These are phyloP conservation scores for Macrobrachium nipponense DNA, from an alignment of 1,140 invertebrate genomes.

Conservation along the genomic window DNA sequence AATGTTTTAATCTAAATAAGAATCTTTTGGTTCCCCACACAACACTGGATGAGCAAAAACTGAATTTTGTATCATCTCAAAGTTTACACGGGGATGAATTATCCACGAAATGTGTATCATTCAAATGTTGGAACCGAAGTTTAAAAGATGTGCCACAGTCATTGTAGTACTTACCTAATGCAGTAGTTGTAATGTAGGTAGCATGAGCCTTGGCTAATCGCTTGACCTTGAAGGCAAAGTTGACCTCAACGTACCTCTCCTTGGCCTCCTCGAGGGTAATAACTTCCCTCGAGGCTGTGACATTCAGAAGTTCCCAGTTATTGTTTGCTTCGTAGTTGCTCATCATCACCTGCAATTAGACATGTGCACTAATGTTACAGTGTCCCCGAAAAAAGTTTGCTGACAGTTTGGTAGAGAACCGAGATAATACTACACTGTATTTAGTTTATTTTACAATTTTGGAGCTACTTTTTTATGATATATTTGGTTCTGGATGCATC, in stretches of 20 bases:
- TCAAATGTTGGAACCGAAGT: background rate
- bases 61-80: too few relatives aligned
- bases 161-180: conserved; percentile 10
- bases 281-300: background rate
- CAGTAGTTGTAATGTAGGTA: conserved; percentile 36
- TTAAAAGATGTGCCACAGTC: too few relatives aligned
- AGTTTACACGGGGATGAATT: too few relatives aligned
- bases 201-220: conserved; percentile 29
- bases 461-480: too few relatives aligned
- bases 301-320: conserved; percentile 30
- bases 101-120: too few relatives aligned
- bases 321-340: conserved; percentile 40
- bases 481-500: too few relatives aligned
- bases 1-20: too few relatives aligned
- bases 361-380: background rate
- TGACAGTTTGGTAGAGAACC: too few relatives aligned
- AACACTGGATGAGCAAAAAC: too few relatives aligned
- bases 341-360: conserved; percentile 23
- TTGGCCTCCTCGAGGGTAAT: conserved; percentile 13
- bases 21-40: too few relatives aligned
- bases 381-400: background rate
- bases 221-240: conserved; percentile 31
- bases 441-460: too few relatives aligned
- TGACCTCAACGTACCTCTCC: conserved; percentile 32
- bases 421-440: too few relatives aligned